Base-by-base conservation (phyloP, 1,140 invertebrate species). In the Mizuhopecten yessoensis region DNA sequence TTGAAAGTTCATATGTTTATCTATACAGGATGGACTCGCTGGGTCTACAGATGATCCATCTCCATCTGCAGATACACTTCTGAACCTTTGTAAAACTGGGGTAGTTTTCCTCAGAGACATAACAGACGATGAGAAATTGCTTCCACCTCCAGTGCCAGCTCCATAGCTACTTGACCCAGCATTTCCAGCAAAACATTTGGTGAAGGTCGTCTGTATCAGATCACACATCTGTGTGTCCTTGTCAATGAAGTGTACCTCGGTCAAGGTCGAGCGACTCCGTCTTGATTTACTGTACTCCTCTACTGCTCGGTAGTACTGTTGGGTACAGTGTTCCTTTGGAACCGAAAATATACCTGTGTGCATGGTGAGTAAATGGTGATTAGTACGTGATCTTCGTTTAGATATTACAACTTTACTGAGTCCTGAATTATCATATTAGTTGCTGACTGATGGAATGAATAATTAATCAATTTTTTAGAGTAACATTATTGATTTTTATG, bases 191-290 rank as follows among this genome's bases (percentile, higher is more conserved):
- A 75, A 75, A 29, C 57, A 75, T 75, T 75, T 75, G 2, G 57
- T n/a, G 57, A 75, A 75, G n/a, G 57, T 75, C 11, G 57, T 75
- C 57, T 75, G 57, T 29, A 75, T 75, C 57, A 75, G 57, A 23
- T 75, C 23, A 75, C 57, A 75, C 57, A 75, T 75, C n/a, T 75
- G 23, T 1, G 57, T 75, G 57, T 75, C 57, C n/a, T 75, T 75
- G n/a, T 75, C 57, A 9, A 75, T 75, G n/a, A 75, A 75, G n/a
- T 75, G 57, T 2, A 75, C 57, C n/a, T 75, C 57, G 9, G 57
- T 75, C 57, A 75, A 75, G 57, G 57, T 29, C 57, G 57, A 75
- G 17, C 29, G 23, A 29, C n/a, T n/a, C 11, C 57, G 5, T 29
- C 57, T 75, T 7, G 57, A 29, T 7, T n/a, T n/a, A 75, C 57